A percentile compares a stretch with the other conserved stretches of the same genome.
Conservation (phyloP, 2,797 vertebrate genomes). For the Anisognathus igniventris region DNA sequence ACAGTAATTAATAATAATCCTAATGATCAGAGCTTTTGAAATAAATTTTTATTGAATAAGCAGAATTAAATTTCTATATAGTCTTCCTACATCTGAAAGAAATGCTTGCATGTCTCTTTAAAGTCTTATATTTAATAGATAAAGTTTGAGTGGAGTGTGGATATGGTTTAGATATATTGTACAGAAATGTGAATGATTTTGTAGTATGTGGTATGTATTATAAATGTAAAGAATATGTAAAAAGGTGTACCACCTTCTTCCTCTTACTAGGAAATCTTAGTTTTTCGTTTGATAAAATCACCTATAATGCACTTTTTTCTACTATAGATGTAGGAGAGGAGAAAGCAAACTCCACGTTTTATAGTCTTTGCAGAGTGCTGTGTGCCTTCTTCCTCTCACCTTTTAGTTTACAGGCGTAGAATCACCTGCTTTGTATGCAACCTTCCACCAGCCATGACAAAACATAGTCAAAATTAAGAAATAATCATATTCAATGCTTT, state of each 20-base stretch:
- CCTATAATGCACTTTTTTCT: fast-evolving
- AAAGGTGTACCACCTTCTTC: background rate
- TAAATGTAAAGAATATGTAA: background rate
- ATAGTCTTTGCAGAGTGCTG: background rate
- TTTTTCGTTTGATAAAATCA: background rate
- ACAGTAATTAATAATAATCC: conserved; percentile 20
- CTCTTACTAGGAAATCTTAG: background rate
- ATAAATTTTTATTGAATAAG: conserved; percentile 29
- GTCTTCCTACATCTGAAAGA: background rate
- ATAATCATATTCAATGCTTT: background rate
- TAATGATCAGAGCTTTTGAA: background rate
- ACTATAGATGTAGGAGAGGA: background rate
- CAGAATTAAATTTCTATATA: background rate
- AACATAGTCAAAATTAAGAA: background rate
- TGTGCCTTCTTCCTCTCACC: background rate
- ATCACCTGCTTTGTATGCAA: background rate
- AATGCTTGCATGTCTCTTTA: background rate
- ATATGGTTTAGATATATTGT: background rate
- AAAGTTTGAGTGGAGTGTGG: background rate
- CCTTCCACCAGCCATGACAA: background rate
- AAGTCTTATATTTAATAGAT: background rate
- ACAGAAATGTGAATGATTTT: background rate
- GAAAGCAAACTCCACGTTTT: background rate
- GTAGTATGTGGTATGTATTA: background rate
- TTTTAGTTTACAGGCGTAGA: background rate